Conservation (phyloP, 2,888 invertebrate genomes). For the Syritta pipiens region DNA sequence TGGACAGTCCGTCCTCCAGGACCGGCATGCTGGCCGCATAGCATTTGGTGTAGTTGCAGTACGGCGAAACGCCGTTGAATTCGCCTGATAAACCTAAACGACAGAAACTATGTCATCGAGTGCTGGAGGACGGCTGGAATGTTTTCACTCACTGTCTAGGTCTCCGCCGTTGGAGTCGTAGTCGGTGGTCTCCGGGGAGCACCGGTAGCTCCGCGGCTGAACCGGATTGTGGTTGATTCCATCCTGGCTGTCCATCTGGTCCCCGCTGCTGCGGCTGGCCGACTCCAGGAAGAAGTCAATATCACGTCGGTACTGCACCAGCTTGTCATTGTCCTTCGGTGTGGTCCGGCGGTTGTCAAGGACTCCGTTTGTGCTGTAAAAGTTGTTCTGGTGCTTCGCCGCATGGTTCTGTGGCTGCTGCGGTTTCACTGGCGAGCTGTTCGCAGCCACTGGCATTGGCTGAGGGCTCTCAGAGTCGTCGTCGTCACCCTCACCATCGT, state of each 20-base stretch:
- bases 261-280: constrained; percentile 79
- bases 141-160: constrained; percentile 90
- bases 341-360: constrained; percentile 66
- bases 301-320: constrained; percentile 73
- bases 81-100: constrained; percentile 81
- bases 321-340: constrained; percentile 61
- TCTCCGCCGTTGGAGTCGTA: constrained; percentile 92
- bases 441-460: constrained; percentile 38
- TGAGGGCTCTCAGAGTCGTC: constrained; percentile 73
- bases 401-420: constrained; percentile 51
- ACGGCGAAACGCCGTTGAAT: constrained; percentile 81
- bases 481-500: constrained; percentile 72
- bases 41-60: constrained; percentile 83
- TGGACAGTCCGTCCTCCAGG: constrained; percentile 95
- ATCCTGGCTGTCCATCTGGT: constrained; percentile 78
- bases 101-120: too few relatives aligned
- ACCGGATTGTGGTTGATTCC: constrained; percentile 79
- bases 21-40: constrained; percentile 92
- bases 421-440: constrained; percentile 49
- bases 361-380: constrained; percentile 69
- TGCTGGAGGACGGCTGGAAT: neutral
- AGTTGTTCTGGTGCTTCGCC: constrained; percentile 58
- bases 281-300: constrained; percentile 79
- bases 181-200: constrained; percentile 95
- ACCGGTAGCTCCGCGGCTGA: constrained; percentile 89